phyloP scores from a whole-genome alignment of 2,113 vertebrate genomes.

The Hippocampus barbouri region DNA sequence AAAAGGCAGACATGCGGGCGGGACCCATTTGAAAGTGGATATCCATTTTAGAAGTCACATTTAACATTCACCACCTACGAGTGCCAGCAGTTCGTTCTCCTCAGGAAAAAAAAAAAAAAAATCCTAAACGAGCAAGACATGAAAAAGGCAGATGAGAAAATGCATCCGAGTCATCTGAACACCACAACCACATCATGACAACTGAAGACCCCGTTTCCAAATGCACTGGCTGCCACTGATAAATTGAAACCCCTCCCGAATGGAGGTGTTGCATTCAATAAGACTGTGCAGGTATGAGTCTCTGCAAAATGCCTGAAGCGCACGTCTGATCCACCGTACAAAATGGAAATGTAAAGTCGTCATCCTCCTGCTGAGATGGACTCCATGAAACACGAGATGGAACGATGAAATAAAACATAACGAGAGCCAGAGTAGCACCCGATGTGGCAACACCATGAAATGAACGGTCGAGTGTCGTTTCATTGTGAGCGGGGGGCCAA shows the following conservation, averaged over 20 bases:
- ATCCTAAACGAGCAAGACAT: too few relatives aligned
- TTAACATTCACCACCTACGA: slow-evolving; percentile 9
- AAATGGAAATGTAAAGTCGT: slow-evolving; percentile 43
- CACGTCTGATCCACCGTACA: slow-evolving; percentile 36
- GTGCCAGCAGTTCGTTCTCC: not conserved
- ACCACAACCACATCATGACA: too few relatives aligned
- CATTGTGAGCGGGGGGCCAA: slow-evolving; percentile 14
- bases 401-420: slow-evolving; percentile 25
- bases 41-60: slow-evolving; percentile 10
- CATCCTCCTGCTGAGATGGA: slow-evolving; percentile 31
- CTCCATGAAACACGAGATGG: slow-evolving; percentile 40
- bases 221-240: too few relatives aligned
- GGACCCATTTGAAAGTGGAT: slow-evolving; percentile 8
- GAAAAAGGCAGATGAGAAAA: too few relatives aligned
- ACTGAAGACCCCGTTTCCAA: too few relatives aligned
- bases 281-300: slow-evolving; percentile 17
- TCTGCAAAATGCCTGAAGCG: slow-evolving; percentile 47
- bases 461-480: slow-evolving; percentile 2
- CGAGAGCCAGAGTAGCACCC: slow-evolving; percentile 22
- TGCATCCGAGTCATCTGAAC: too few relatives aligned
- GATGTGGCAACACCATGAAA: slow-evolving; percentile 11
- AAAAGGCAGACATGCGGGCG: slow-evolving; percentile 9
- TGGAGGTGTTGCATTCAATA: slow-evolving; percentile 19
- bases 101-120: too few relatives aligned
- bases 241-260: slow-evolving; percentile 4